phyloP scores from a whole-genome alignment of 1,140 invertebrate genomes.

The Drosophila murphyi region DNA sequence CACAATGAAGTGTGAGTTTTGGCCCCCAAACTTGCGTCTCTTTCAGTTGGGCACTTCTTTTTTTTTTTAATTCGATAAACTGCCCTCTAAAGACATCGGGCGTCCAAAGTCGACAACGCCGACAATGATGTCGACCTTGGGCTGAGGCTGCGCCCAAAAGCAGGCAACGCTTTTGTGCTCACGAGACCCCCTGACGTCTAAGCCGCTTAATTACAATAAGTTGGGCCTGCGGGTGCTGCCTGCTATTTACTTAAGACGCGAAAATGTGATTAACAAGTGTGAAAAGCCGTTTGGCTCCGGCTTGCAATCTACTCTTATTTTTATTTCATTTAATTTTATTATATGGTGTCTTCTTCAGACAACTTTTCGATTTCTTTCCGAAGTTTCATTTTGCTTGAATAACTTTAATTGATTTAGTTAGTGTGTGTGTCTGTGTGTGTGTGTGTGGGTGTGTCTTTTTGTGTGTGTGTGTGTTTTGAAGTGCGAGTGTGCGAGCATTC shows the following conservation, averaged over 20 bases:
- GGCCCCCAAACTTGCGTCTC: slow-evolving; percentile 10
- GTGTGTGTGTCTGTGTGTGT: slow-evolving; percentile 18
- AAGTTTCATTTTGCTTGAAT: slow-evolving; percentile 74
- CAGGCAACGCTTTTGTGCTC: slow-evolving; percentile 68
- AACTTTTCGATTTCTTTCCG: slow-evolving; percentile 32
- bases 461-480: neutral
- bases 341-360: slow-evolving; percentile 35
- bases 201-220: slow-evolving; percentile 81
- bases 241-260: slow-evolving; percentile 80
- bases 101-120: neutral
- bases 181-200: slow-evolving; percentile 59
- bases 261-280: slow-evolving; percentile 83
- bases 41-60: slow-evolving; percentile 3
- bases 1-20: slow-evolving; percentile 72
- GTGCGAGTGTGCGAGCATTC: neutral
- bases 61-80: slow-evolving; percentile 81
- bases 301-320: slow-evolving; percentile 35
- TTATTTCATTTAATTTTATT: slow-evolving; percentile 54
- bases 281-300: slow-evolving; percentile 67
- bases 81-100: slow-evolving; percentile 66
- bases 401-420: slow-evolving; percentile 81
- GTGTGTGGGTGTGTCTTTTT: slow-evolving; percentile 23
- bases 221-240: slow-evolving; percentile 48
- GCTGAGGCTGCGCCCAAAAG: slow-evolving; percentile 69
- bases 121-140: slow-evolving; percentile 61